Evolutionary conservation across 1,140 invertebrate species (phyloP).

Genomic region (Brachystomella parvula): DNA sequence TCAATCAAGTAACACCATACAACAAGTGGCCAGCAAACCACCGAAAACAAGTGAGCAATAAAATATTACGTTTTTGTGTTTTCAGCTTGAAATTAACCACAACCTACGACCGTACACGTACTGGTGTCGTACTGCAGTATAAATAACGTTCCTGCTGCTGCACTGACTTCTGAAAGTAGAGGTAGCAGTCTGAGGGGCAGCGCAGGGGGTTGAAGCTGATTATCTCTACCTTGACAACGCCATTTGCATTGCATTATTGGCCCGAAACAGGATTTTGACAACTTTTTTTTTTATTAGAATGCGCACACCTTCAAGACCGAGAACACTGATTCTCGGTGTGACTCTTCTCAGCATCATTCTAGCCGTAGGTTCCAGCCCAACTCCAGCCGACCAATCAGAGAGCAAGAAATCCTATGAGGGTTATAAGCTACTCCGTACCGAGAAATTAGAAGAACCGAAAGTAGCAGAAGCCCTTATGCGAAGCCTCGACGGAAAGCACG

Average conservation of each 20-base stretch:
- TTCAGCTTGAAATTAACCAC: too few species aligned
- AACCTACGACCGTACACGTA: too few species aligned
- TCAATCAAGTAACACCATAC: too few species aligned
- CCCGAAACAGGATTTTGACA: background rate
- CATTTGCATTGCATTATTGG: too few species aligned
- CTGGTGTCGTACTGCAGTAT: too few species aligned
- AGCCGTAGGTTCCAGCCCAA: background rate
- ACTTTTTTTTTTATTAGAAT: background rate
- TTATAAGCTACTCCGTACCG: conserved; percentile 21
- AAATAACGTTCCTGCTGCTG: too few species aligned
- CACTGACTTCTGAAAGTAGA: background rate
- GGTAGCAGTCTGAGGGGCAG: background rate
- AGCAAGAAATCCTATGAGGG: conserved; percentile 19
- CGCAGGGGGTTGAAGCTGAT: background rate
- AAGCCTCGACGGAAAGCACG: conserved; percentile 17
- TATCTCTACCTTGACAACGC: background rate
- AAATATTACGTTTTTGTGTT: too few species aligned
- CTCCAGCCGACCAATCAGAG: background rate
- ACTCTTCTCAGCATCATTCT: background rate
- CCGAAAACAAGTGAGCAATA: too few species aligned
- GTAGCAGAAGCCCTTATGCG: background rate
- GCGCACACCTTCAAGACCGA: background rate
- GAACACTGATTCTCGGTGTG: background rate
- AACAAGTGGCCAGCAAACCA: too few species aligned
- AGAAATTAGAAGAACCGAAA: conserved; percentile 5